These are phyloP conservation scores for Menura novaehollandiae DNA, from an alignment of 2,113 vertebrate species.

Conservation along the genomic window DNA sequence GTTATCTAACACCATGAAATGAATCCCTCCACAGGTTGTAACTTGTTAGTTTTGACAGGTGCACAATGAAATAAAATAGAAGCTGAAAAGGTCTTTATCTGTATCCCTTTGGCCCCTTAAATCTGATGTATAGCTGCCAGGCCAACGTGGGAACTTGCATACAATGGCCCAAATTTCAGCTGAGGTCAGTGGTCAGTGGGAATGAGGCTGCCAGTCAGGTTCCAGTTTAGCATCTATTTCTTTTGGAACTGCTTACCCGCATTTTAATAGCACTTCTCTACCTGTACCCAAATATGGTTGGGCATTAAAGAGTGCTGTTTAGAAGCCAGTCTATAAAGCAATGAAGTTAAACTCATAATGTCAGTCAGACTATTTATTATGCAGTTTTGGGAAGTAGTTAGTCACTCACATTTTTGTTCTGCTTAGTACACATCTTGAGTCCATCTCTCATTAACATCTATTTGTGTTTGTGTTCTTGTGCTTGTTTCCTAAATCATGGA, in stretches of 20 bases:
- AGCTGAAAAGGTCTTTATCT: not conserved
- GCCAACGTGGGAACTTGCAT: not conserved
- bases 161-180: not conserved
- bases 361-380: not conserved
- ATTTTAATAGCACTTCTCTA: not conserved
- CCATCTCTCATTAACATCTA: not conserved
- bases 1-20: not conserved
- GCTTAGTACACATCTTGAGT: not conserved
- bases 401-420: not conserved
- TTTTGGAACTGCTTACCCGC: not conserved
- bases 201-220: not conserved
- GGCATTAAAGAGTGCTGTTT: not conserved
- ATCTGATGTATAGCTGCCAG: not conserved
- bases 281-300: not conserved
- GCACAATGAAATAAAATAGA: not conserved
- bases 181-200: not conserved
- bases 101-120: not conserved
- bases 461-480: not conserved
- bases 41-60: not conserved
- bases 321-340: not conserved
- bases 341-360: not conserved
- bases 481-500: not conserved
- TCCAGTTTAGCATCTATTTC: not conserved
- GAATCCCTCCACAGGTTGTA: not conserved
- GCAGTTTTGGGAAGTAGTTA: not conserved